Evolutionary conservation across 2,797 vertebrate genomes (phyloP).

Genomic region (Xenopus petersii): DNA sequence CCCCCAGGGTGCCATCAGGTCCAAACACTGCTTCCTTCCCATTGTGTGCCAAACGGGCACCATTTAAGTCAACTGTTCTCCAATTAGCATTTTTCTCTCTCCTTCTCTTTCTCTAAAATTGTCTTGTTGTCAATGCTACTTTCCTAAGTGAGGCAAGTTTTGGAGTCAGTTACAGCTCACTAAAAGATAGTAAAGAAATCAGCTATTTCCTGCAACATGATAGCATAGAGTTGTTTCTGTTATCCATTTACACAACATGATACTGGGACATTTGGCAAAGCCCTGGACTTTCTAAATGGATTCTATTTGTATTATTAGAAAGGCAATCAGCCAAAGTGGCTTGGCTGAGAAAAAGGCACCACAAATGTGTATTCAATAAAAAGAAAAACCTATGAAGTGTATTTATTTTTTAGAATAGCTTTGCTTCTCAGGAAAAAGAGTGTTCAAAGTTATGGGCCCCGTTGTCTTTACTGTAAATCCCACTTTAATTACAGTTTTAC

Average conservation of each 20-base stretch:
- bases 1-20: constrained; percentile 86
- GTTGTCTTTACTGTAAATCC: too few species aligned
- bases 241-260: constrained; percentile 79
- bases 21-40: constrained; percentile 85
- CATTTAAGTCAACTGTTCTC: constrained; percentile 98
- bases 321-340: constrained; percentile 46
- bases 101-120: constrained; percentile 63
- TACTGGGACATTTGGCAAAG: constrained; percentile 68
- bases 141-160: constrained; percentile 79
- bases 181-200: constrained; percentile 65
- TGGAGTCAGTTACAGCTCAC: constrained; percentile 85
- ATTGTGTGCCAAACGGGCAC: constrained; percentile 97
- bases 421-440: too few species aligned
- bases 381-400: too few species aligned
- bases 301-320: constrained; percentile 54
- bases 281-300: constrained; percentile 47
- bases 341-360: constrained; percentile 41
- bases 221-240: constrained; percentile 86
- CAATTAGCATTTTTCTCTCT: constrained; percentile 85
- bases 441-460: too few species aligned
- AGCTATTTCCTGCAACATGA: constrained; percentile 91
- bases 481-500: too few species aligned
- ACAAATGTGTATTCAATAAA: constrained; percentile 14
- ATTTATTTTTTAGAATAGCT: too few species aligned
- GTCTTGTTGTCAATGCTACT: constrained; percentile 83